These are phyloP conservation scores for Temnopleurus reevesii DNA, from an alignment of 53 echinoderm and acorn worm genomes.

Conservation along the genomic window DNA sequence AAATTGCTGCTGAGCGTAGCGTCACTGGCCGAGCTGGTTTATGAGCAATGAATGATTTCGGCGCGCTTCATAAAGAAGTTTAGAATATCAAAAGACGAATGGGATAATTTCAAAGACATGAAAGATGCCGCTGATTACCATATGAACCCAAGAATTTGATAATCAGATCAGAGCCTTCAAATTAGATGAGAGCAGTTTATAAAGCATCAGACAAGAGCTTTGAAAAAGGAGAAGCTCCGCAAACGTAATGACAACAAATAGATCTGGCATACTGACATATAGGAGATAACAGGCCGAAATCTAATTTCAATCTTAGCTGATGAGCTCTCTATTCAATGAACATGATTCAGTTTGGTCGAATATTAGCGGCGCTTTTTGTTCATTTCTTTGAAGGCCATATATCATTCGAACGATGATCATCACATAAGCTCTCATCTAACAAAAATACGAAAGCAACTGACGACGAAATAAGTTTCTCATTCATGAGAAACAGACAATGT, in stretches of 20 bases:
- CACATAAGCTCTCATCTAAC: not conserved
- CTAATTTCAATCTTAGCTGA: conserved; percentile 13
- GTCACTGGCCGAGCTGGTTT: not conserved
- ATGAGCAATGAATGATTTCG: conserved; percentile 4
- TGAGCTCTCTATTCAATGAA: not conserved
- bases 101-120: conserved; percentile 10
- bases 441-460: not conserved
- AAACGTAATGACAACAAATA: not conserved
- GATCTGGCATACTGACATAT: not conserved
- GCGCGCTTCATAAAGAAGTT: not conserved
- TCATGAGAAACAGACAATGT: too few relatives aligned
- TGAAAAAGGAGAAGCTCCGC: not conserved
- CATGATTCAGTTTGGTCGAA: not conserved
- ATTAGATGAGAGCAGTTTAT: conserved; percentile 20
- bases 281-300: not conserved
- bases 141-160: conserved; percentile 17
- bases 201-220: not conserved
- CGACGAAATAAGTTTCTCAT: too few relatives aligned
- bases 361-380: conserved; percentile 9
- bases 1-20: conserved; percentile 6
- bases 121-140: conserved; percentile 38
- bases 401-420: not conserved
- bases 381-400: conserved; percentile 13
- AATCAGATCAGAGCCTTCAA: conserved; percentile 25
- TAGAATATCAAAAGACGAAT: not conserved